Evolutionary conservation across 2,888 invertebrate species (phyloP), one percentile per base, ranked within the genome.

Genomic region (Callinectes sapidus): DNA sequence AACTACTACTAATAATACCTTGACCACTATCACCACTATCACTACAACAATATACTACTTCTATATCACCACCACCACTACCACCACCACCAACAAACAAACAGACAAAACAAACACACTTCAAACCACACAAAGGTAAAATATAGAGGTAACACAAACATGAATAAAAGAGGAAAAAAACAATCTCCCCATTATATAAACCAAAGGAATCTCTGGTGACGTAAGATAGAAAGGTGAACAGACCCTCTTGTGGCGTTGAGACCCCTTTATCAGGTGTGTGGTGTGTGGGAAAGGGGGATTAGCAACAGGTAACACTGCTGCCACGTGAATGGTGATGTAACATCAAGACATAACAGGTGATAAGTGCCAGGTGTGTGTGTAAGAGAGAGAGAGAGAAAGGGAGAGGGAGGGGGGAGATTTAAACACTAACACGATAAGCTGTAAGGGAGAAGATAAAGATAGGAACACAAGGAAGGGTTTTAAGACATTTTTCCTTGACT

Each of bases 341-440:
- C 13, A 0, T 0, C 86, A 35, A 39, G 13, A 18, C 16, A 18
- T 42, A 86, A 23, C 10, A 86, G 39, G 13, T 42, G n/a, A 23
- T 86, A 42, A 39, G 8, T 48, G 48, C 6, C 86, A 39, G 39
- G 35, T 23, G 86, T 39, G 48, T 48, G 16, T 32, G 88, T 61
- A 13, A 55, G 54, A 88, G 87, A 87, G 87, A 87, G 87, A 87
- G 54, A 87, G 87, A 87, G 87, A 87, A 55, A 48, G 54, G n/a
- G 87, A 87, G 42, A 54, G 42, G 54, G 87, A 87, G 55, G 54
- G 87, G 54, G 55, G 18, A 61, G 3, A 18, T 23, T 61, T 18
- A 61, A 23, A 35, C 81, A 81, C 6, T 16, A 71, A 14, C 2
- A 61, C 23, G 61, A 61, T 61, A 61, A 61, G 23, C 18, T 23